A percentile compares a stretch with the other conserved stretches of the same genome.
Evolutionary conservation across 1,140 invertebrate genomes (phyloP).

Genomic region (Neuroterus valhalla): DNA sequence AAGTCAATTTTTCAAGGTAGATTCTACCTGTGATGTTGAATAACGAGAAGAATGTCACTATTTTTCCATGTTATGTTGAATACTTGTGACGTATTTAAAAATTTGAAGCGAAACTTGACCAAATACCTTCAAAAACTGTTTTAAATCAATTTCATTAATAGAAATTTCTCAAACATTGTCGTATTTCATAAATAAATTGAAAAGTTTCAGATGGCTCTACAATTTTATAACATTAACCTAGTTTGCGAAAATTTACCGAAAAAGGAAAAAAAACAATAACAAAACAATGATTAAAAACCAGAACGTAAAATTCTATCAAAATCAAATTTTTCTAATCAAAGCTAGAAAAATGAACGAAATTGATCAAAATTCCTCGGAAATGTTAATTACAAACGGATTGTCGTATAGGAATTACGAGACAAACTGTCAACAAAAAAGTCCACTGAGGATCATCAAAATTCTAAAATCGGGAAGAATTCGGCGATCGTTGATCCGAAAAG

Average conservation of each 20-base stretch:
- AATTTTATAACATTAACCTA: too few species aligned
- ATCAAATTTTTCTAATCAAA: constrained; percentile 16
- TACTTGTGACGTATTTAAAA: too few species aligned
- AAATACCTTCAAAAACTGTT: too few species aligned
- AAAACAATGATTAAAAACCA: background rate
- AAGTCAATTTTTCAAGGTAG: background rate
- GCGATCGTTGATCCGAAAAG: background rate
- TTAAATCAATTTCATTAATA: too few species aligned
- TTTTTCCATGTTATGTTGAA: too few species aligned
- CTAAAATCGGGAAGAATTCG: background rate
- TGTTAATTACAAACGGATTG: too few species aligned
- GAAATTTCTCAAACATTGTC: too few species aligned
- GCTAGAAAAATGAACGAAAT: background rate
- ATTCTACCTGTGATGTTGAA: background rate
- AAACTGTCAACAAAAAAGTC: background rate
- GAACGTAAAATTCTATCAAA: background rate
- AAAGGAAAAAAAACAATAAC: background rate
- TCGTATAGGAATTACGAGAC: too few species aligned
- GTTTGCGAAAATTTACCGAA: background rate
- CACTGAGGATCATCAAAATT: background rate
- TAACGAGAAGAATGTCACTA: too few species aligned
- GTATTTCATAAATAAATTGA: too few species aligned
- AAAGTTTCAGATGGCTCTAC: too few species aligned
- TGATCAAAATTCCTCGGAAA: background rate
- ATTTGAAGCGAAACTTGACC: too few species aligned